These are phyloP conservation scores for Rhabdomys pumilio DNA, from an alignment of 2,797 vertebrate genomes.

Conservation along the genomic window DNA sequence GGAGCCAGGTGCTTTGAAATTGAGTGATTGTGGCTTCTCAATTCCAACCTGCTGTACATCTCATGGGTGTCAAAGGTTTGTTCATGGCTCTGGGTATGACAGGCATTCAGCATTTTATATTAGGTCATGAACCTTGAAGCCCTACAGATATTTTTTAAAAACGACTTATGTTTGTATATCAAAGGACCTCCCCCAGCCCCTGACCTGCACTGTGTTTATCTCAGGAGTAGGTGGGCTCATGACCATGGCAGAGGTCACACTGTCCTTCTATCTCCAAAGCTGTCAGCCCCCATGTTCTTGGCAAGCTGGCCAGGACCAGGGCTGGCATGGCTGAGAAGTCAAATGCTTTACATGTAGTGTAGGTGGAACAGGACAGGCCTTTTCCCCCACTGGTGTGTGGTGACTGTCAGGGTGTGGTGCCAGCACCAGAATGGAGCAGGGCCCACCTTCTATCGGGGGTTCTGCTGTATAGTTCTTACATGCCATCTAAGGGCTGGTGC, in stretches of 20 bases:
- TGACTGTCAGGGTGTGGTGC: too few species aligned
- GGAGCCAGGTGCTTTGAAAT: not conserved
- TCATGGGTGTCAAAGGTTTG: not conserved
- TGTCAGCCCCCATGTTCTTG: not conserved
- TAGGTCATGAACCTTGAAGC: not conserved
- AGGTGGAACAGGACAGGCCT: not conserved
- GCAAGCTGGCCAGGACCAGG: not conserved
- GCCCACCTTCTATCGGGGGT: not conserved
- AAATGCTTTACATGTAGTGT: not conserved
- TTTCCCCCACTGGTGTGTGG: not conserved
- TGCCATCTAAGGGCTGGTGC: not conserved
- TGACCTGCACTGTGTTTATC: not conserved
- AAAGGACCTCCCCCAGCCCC: too few species aligned
- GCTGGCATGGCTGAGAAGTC: not conserved
- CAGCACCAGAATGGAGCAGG: not conserved
- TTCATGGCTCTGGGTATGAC: not conserved
- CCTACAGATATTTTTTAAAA: slow-evolving; percentile 54
- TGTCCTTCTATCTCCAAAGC: not conserved
- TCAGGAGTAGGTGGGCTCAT: slow-evolving; percentile 7
- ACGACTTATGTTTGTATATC: slow-evolving; percentile 55
- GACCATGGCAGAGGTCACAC: not conserved
- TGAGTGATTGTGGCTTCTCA: not conserved
- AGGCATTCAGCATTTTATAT: not conserved
- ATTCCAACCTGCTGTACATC: not conserved
- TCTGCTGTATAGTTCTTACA: not conserved